Evolutionary conservation across 2,113 vertebrate species (phyloP).

Genomic region (Pantherophis guttatus): DNA sequence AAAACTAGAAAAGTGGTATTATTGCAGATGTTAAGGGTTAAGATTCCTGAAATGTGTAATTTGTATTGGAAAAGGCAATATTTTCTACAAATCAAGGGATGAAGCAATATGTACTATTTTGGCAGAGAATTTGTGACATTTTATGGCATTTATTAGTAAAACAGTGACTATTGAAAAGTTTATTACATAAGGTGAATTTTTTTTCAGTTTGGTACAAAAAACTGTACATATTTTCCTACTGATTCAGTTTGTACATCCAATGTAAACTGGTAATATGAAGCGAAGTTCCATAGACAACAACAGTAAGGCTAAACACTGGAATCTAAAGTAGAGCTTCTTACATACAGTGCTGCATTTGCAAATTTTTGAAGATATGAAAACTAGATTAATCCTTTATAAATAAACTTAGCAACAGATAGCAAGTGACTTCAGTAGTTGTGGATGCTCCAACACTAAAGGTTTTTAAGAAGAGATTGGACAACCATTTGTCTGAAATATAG

Average conservation of each 20-base stretch:
- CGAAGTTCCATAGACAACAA: not conserved
- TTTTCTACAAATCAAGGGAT: not conserved
- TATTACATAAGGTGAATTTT: not conserved
- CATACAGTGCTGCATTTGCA: not conserved
- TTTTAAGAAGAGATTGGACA: not conserved
- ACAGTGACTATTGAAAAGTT: not conserved
- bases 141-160: not conserved
- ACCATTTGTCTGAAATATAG: not conserved
- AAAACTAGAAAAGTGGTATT: not conserved
- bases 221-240: not conserved
- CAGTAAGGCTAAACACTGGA: not conserved
- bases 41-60: not conserved
- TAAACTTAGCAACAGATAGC: constrained; percentile 18
- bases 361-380: not conserved
- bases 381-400: not conserved
- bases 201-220: not conserved
- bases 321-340: not conserved
- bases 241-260: not conserved
- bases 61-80: not conserved
- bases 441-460: not conserved
- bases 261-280: not conserved
- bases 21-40: not conserved
- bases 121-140: not conserved
- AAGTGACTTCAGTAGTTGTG: constrained; percentile 7
- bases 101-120: not conserved